A percentile compares a stretch with the other conserved stretches of the same genome.
Conservation (phyloP, 2,113 vertebrate genomes). For the Tretioscincus oriximinensis region DNA sequence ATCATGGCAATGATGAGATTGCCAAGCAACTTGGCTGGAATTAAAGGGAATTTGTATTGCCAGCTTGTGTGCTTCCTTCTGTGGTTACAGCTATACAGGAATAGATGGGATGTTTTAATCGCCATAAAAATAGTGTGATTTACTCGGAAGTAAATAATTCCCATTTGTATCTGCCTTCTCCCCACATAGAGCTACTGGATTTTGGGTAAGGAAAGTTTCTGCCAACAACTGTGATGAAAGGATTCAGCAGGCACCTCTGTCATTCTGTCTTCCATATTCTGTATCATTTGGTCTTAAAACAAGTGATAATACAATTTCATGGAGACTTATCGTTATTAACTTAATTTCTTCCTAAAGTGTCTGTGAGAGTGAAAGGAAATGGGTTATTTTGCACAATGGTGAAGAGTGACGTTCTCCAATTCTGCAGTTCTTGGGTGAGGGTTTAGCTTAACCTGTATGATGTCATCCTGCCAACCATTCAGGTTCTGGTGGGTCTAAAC, state of each 20-base stretch:
- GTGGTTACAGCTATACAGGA: not conserved
- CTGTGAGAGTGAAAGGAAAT: too few relatives aligned
- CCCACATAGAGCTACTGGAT: not conserved
- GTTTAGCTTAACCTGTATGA: not conserved
- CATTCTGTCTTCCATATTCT: not conserved
- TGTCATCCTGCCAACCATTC: not conserved
- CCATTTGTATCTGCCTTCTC: not conserved
- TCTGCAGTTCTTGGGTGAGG: not conserved
- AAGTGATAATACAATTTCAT: not conserved
- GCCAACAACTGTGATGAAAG: too few relatives aligned
- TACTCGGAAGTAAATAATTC: not conserved
- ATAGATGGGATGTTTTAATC: not conserved
- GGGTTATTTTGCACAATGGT: not conserved
- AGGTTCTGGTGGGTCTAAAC: not conserved
- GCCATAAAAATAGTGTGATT: not conserved
- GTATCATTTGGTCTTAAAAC: too few relatives aligned
- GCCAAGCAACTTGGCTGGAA: not conserved
- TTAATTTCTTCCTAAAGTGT: not conserved
- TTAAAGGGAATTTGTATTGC: not conserved
- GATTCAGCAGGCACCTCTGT: not conserved
- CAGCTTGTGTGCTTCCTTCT: too few relatives aligned
- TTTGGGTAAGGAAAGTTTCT: not conserved
- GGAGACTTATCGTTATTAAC: not conserved
- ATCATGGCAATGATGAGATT: not conserved
- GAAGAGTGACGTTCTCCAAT: not conserved